Base-by-base conservation (phyloP, 2,888 invertebrate species). In the Pandemis corylana region DNA sequence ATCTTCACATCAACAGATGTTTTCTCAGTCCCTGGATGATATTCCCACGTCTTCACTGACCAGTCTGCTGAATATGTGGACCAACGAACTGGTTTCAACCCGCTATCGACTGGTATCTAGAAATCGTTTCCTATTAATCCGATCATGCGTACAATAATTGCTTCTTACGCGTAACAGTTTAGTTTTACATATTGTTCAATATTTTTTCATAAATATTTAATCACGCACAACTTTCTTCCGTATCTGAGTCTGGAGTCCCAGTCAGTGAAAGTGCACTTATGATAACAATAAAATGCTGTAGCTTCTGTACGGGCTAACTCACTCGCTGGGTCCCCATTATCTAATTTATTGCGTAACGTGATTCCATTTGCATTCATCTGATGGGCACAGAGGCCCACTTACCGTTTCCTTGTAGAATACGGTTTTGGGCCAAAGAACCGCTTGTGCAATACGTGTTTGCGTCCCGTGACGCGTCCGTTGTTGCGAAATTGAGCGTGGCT, bases 91-190 rank as follows among this genome's bases (percentile, higher is more conserved):
- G 87, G 93, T 91, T 94, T 93, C 89, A 91, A 89, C 91, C 85
- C 86, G 83, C 83, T 84, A 89, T 89, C 85, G 87, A 84, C 84
- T 85, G 81, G 82, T 83, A 85, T 88, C 90, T 91, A 92, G 93
- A 93, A 93, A 93, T 92, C 90, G 89, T 90, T 94, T 92, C 90
- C 92, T 89, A 92, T 89, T 90, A 91, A 90, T 86, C 88, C 89
- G 88, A 94, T 94, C 91, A 93, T 89, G 92, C 90, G 88, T 91
- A 88, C 87, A 90, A 88, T 91, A 85, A 91, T 88, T 83, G 82
- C 76, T 76, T 76, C 71, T 78, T 80, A 79, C 79, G 81, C 81
- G 80, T 78, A 76, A 76, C 61, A 75, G 67, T 77, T 46, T 71
- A 76, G 41, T 46, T 59, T 59, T 28, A 59, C 59, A 28, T 56